Evolutionary conservation across 2,797 vertebrate genomes (phyloP), one percentile per base, ranked within the genome.

Genomic region (Craterocephalus amniculus): DNA sequence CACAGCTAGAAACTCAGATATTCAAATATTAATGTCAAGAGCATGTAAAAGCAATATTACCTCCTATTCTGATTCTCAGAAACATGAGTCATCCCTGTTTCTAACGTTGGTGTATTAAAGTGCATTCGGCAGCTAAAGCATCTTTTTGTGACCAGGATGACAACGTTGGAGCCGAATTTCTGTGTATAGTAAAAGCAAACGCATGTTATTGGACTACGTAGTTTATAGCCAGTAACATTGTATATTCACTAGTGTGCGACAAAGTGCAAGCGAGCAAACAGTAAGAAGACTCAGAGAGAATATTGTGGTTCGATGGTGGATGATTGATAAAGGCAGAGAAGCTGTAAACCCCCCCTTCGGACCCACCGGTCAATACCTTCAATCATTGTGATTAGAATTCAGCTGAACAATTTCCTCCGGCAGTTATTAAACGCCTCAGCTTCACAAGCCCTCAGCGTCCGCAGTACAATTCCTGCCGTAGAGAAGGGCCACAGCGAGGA

Each of bases 321-420:
- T 88, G 88, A 93, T 81, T 86, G 73, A 92, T 87, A 86, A 67
- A 61, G 63, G 77, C 63, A 72, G 54, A 78, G 67, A 64, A 72
- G 63, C 67, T 64, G 65, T 84, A 87, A n/a, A n/a, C 2, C 58
- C 29, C 34, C 63, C 70, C 54, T 59, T 27, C 72, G 58, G 81
- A 83, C 76, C 63, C 26, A n/a, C 65, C 64, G 77, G 74, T 92
- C 92, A 91, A 92, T 92, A 87, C 66, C 58, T 81, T 85, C 77
- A 91, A 92, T 92, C 89, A 90, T 91, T 92, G 81, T 86, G 83
- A 92, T 91, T 90, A 91, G 85, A 92, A 91, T 89, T 91, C 81
- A 80, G 78, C 77, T 69, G 75, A 85, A 91, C 83, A 84, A 84
- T 85, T 87, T 88, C 84, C 82, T 74, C 64, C 10, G 12, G 83